These are phyloP conservation scores for Isoperla grammatica DNA, from an alignment of 2,888 invertebrate genomes.

Conservation along the genomic window DNA sequence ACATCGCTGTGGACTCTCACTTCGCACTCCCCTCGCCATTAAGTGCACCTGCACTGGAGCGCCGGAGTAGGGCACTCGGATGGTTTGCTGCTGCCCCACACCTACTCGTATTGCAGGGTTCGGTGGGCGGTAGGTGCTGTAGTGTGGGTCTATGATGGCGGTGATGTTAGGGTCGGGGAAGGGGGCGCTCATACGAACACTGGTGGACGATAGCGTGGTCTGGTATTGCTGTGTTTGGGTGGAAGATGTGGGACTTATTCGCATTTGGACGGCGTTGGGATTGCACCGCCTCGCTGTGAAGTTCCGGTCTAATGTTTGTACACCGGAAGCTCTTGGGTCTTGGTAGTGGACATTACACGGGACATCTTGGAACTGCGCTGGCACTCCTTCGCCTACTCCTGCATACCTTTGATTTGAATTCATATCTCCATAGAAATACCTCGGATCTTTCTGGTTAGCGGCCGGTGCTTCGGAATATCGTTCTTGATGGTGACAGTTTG, in stretches of 20 bases:
- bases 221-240: constrained; percentile 8
- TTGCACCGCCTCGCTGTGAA: constrained; percentile 1
- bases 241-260: not conserved
- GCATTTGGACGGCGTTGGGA: not conserved
- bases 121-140: constrained; percentile 30
- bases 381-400: constrained; percentile 7
- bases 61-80: constrained; percentile 44
- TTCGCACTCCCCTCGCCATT: constrained; percentile 32
- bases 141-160: constrained; percentile 32
- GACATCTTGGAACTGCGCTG: not conserved
- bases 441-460: constrained; percentile 10
- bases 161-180: constrained; percentile 21
- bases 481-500: constrained; percentile 6
- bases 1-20: constrained; percentile 27
- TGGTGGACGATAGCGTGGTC: not conserved
- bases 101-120: constrained; percentile 32
- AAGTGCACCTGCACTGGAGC: constrained; percentile 41
- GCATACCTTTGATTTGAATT: constrained; percentile 18
- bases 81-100: constrained; percentile 44
- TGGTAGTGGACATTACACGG: not conserved
- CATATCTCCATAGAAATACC: constrained; percentile 16
- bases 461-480: not conserved
- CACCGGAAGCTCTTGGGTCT: constrained; percentile 5
- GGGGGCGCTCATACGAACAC: constrained; percentile 10
- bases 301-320: constrained; percentile 26